These are phyloP conservation scores for Mesocricetus auratus DNA, from an alignment of 2,113 vertebrate species.

Conservation along the genomic window DNA sequence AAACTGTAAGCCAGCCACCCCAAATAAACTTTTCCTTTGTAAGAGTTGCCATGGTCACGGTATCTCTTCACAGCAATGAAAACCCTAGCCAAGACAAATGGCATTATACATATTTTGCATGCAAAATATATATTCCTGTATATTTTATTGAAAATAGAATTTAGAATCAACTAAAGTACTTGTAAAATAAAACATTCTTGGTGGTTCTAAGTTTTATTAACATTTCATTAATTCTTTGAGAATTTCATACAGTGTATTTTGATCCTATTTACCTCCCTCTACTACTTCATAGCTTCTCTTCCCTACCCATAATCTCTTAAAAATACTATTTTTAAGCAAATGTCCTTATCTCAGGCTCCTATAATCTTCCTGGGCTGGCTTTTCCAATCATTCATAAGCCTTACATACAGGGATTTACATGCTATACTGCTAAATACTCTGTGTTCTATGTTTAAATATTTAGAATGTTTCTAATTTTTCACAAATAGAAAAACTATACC, in stretches of 20 bases:
- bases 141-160: neutral
- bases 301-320: too few species aligned
- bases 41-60: neutral
- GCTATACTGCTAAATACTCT: neutral
- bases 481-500: neutral
- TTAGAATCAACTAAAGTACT: neutral
- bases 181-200: neutral
- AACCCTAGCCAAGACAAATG: neutral
- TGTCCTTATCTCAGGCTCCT: neutral
- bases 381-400: neutral
- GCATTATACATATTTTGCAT: neutral
- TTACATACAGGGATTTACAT: neutral
- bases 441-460: neutral
- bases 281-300: neutral
- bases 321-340: too few species aligned
- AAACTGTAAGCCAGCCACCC: neutral
- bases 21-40: neutral
- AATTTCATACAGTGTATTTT: neutral
- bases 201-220: neutral
- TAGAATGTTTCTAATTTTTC: neutral
- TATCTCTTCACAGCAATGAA: neutral
- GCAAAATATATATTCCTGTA: neutral
- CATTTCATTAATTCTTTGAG: neutral
- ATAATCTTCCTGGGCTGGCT: neutral
- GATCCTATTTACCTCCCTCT: neutral